phyloP scores from a whole-genome alignment of 1,140 invertebrate species.

The Drosophila pruinosa region DNA sequence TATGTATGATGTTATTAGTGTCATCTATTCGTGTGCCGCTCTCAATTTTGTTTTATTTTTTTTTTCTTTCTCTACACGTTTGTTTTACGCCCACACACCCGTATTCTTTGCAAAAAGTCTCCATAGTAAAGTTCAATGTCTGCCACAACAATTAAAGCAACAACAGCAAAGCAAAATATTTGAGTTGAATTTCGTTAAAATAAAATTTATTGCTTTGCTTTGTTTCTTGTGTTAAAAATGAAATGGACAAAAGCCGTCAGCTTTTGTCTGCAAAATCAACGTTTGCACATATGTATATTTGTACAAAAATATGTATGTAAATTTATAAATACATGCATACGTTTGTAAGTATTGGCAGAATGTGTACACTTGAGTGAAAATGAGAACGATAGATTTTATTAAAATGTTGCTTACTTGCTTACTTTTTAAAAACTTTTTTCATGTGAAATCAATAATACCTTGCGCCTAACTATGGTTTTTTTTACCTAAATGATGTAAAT shows the following conservation, averaged over 20 bases:
- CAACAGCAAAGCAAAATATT: constrained; percentile 25
- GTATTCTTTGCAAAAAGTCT: constrained; percentile 20
- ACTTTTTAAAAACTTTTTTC: too few species aligned
- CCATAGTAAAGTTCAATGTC: constrained; percentile 70
- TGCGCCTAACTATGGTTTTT: too few species aligned
- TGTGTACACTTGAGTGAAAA: too few species aligned
- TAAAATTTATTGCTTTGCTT: constrained; percentile 48
- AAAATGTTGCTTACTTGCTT: too few species aligned
- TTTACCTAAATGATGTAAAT: too few species aligned
- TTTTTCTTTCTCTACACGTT: constrained; percentile 27
- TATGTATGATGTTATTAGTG: neutral
- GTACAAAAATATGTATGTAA: neutral
- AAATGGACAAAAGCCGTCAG: constrained; percentile 30
- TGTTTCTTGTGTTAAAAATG: constrained; percentile 43
- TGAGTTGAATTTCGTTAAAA: constrained; percentile 40
- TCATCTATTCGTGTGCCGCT: constrained; percentile 14
- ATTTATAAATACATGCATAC: neutral
- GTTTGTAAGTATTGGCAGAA: too few species aligned
- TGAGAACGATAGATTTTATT: too few species aligned
- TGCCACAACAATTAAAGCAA: constrained; percentile 22
- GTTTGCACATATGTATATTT: neutral
- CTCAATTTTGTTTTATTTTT: constrained; percentile 16
- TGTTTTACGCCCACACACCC: constrained; percentile 31
- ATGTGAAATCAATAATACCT: too few species aligned
- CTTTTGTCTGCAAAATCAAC: neutral